Base-by-base conservation (phyloP, 2,888 invertebrate species). In the Trachelus tabidus region DNA sequence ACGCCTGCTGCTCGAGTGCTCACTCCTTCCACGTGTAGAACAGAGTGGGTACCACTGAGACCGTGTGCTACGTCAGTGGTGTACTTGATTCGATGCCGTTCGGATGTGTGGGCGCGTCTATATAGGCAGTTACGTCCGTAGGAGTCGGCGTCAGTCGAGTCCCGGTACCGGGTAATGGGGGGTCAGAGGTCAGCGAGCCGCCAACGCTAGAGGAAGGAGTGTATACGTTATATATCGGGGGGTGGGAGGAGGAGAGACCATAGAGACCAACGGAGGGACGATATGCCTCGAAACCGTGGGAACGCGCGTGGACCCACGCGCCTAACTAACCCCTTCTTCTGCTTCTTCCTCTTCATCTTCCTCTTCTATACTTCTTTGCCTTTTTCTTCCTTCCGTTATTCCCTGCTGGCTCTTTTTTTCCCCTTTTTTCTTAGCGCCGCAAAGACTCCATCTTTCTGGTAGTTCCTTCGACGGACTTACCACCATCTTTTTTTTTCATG, bases 251-350 rank as follows among this genome's bases (percentile, higher is more conserved):
- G 37, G 37, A 37, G 37, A 37, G 37, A 37, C 75, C 75, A 76
- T 78, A 76, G 78, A 78, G 75, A 78, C 75, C 73, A 78, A 75
- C 31, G 86, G 87, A 84, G 86, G 87, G 88, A 89, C 89, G 90
- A 90, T 90, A 90, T 89, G 88, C 89, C 88, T 84, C 79, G 89
- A 88, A 89, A 90, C 89, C 90, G 91, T 91, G 90, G 91, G 91
- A 91, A 91, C 90, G 88, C 88, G 87, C 88, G 90, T 90, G 89
- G 90, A 86, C 89, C 90, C 90, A 90, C 90, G 90, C 90, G 90
- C 89, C 90, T 87, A 87, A 89, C 90, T 89, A 89, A 88, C 90
- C 89, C 89, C 88, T 86, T 85, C 83, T 79, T 79, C 76, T 75
- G 30, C 75, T 81, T 81, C 74, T 68, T 76, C 77, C 74, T 77